phyloP scores from a whole-genome alignment of 2,797 vertebrate genomes.

The Uromys caudimaculatus region DNA sequence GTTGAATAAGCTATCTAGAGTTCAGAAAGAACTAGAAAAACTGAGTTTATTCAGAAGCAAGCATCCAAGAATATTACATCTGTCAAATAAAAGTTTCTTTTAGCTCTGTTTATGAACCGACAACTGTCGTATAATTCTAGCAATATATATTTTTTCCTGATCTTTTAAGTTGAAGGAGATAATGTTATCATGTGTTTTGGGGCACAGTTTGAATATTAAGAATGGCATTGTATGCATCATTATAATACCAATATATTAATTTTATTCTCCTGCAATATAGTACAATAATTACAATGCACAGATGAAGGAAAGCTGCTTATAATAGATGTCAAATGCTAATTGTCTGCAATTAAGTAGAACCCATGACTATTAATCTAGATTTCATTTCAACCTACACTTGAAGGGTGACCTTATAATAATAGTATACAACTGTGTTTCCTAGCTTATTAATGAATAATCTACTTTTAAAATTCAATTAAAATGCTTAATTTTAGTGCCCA shows the following conservation, averaged over 20 bases:
- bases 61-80: not conserved
- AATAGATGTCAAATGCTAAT: not conserved
- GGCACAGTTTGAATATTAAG: slow-evolving; percentile 41
- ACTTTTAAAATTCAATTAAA: not conserved
- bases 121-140: slow-evolving; percentile 59
- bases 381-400: not conserved
- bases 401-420: not conserved
- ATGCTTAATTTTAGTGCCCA: not conserved
- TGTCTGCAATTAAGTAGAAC: not conserved
- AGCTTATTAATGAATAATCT: not conserved
- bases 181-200: slow-evolving; percentile 20
- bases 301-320: slow-evolving; percentile 36
- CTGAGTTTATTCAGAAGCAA: not conserved
- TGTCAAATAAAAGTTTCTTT: not conserved
- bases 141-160: slow-evolving; percentile 59
- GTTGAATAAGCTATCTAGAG: not conserved
- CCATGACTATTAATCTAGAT: not conserved
- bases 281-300: slow-evolving; percentile 40
- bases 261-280: not conserved
- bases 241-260: slow-evolving; percentile 49
- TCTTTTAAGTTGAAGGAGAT: slow-evolving; percentile 62
- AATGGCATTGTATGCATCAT: not conserved
- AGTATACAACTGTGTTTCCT: not conserved
- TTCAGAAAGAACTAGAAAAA: not conserved
- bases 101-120: slow-evolving; percentile 52